These are phyloP conservation scores for Mellivora capensis DNA, from an alignment of 2,113 vertebrate genomes.

Conservation along the genomic window DNA sequence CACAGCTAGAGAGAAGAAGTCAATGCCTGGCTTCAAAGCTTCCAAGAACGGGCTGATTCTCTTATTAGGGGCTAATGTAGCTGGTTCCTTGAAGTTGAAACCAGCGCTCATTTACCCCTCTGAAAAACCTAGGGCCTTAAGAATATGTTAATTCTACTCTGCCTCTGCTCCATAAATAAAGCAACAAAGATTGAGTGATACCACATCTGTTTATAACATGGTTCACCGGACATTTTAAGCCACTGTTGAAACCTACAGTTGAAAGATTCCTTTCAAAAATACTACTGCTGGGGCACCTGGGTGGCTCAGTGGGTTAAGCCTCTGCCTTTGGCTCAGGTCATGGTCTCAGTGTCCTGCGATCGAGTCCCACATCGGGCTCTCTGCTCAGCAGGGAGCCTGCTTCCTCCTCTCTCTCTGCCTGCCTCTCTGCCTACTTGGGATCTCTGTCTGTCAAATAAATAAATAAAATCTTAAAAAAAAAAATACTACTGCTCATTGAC, in stretches of 20 bases:
- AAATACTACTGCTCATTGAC: background rate
- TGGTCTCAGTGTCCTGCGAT: too few relatives aligned
- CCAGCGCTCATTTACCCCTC: background rate
- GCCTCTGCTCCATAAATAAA: background rate
- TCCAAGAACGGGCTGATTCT: background rate
- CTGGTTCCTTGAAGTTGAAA: background rate
- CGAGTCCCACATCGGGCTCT: too few relatives aligned
- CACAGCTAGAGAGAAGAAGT: background rate
- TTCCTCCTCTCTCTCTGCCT: too few relatives aligned
- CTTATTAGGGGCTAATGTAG: background rate
- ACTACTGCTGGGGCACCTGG: background rate
- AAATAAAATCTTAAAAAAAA: too few relatives aligned
- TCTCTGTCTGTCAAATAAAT: too few relatives aligned
- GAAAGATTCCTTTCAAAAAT: background rate
- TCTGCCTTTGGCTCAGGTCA: too few relatives aligned
- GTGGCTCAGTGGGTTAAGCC: too few relatives aligned
- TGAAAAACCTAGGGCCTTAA: background rate
- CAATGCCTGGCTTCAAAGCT: background rate
- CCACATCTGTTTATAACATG: background rate
- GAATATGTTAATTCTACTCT: background rate
- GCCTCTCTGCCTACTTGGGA: too few relatives aligned
- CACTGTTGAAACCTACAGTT: background rate
- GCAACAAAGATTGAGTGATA: background rate
- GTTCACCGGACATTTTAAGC: background rate
- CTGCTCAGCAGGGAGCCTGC: too few relatives aligned